Base-by-base conservation (phyloP, 2,888 invertebrate genomes). In the Noctua janthina region DNA sequence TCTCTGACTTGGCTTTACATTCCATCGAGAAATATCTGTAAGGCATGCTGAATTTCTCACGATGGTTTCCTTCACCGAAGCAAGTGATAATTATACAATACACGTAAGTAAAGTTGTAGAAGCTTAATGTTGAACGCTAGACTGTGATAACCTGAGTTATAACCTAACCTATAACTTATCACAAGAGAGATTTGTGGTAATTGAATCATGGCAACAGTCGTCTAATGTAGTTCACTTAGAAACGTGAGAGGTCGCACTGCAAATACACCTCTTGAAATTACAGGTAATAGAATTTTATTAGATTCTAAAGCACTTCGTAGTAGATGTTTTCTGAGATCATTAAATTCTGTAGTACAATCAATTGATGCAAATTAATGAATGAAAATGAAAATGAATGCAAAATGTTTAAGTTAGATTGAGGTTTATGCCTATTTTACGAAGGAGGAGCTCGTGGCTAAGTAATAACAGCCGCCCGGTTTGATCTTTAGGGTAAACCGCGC, bases 151-250 rank as follows among this genome's bases (percentile, higher is more conserved):
- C 1, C 35, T n/a, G 8, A 74, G 20, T 49, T 64, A 51, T 59
- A 62, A 62, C 29, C 29, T 23, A 39, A 51, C 39, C 23, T 20
- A 23, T 17, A 43, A 17, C 17, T 64, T 10, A 29, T 74, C 78
- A 20, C 13, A 51, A 62, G 79, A 79, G 59, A 79, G 79, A 78
- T 79, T 79, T 69, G 64, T 67, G 23, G 62, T 69, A 6, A 68
- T 67, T 59, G 64, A 80, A 66, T 67, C 35, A 17, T 13, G 35
- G n/a, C 43, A 23, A 20, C 17, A 64, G 29, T 29, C 20, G 0
- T 59, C 49, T 29, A 74, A 85, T 75, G 72, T 75, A 75, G 64
- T 69, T 59, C 74, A 69, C 2, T 59, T 20, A 0, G 54, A 10
- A 75, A 59, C 72, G 84, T 81, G 82, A 67, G 46, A 68, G 71